phyloP scores from a whole-genome alignment of 2,888 invertebrate genomes.

The Elysia crispata region DNA sequence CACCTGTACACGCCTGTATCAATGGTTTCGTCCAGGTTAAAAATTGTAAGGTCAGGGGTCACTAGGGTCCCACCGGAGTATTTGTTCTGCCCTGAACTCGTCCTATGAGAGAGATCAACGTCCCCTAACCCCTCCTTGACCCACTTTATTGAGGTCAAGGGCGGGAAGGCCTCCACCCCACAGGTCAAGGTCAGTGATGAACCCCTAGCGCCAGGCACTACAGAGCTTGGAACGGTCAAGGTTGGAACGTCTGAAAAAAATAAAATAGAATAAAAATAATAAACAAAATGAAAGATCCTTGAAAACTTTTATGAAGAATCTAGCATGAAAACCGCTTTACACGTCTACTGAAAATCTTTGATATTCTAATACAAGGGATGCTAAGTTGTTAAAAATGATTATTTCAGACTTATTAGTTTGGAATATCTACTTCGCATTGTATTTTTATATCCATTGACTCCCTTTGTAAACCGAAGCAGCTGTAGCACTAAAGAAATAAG shows the following conservation, averaged over 20 bases:
- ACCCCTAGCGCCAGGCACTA: background rate
- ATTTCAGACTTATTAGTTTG: too few species aligned
- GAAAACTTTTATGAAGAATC: too few species aligned
- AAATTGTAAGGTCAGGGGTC: conserved; percentile 21
- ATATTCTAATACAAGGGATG: too few species aligned
- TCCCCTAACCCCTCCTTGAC: background rate
- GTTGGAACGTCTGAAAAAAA: conserved; percentile 17
- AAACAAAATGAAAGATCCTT: too few species aligned
- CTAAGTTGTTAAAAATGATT: too few species aligned
- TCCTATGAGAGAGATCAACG: background rate
- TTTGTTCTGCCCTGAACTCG: conserved; percentile 2
- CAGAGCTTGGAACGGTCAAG: background rate
- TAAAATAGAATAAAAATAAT: too few species aligned
- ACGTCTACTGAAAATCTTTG: too few species aligned
- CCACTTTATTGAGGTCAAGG: conserved; percentile 19
- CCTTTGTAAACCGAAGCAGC: too few species aligned
- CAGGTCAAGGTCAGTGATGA: conserved; percentile 21
- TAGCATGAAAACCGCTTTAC: too few species aligned
- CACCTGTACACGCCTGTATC: conserved; percentile 21
- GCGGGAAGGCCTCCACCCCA: conserved; percentile 13
- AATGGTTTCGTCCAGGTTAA: background rate
- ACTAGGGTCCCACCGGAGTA: conserved; percentile 24
- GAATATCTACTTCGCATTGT: too few species aligned
- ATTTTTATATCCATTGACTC: too few species aligned
- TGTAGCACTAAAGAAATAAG: too few species aligned